Conservation (phyloP, 2,797 vertebrate species). For the Gallinago nigripennis region DNA sequence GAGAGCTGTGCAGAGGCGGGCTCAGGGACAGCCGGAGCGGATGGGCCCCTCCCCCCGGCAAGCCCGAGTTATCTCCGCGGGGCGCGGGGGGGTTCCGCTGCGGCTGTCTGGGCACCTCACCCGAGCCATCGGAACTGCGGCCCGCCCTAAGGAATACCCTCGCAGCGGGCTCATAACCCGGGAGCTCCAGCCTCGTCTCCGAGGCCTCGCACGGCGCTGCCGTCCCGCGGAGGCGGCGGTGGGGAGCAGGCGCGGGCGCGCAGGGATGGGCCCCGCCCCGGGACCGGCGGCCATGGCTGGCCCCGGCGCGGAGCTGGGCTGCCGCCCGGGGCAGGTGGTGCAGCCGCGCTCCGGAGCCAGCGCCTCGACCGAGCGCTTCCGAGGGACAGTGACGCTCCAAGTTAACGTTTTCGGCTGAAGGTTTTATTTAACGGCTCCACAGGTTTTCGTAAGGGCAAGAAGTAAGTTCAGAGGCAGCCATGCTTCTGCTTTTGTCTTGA, state of each 20-base stretch:
- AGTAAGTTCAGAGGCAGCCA: background rate
- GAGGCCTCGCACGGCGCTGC: fast-evolving
- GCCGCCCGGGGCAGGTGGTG: no score
- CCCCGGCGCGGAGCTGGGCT: no score
- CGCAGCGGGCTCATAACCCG: fast-evolving
- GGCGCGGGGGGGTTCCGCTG: background rate
- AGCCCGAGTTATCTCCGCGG: fast-evolving
- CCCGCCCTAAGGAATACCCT: fast-evolving
- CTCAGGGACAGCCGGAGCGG: no score
- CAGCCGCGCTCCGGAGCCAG: no score
- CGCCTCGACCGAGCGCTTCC: no score
- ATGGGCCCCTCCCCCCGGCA: no score
- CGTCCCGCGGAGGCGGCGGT: fast-evolving
- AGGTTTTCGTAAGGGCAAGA: background rate
- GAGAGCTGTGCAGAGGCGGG: no score
- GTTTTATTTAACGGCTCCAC: background rate
- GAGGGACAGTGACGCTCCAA: background rate
- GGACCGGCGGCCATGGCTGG: no score
- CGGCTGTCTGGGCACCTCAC: fast-evolving
- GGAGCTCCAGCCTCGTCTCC: background rate
- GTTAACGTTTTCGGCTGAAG: background rate
- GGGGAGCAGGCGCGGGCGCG: fast-evolving
- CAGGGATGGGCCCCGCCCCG: no score
- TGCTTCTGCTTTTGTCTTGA: background rate
- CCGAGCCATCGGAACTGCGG: fast-evolving